phyloP scores from a whole-genome alignment of 2,113 vertebrate genomes.

The Phaetusa simplex region DNA sequence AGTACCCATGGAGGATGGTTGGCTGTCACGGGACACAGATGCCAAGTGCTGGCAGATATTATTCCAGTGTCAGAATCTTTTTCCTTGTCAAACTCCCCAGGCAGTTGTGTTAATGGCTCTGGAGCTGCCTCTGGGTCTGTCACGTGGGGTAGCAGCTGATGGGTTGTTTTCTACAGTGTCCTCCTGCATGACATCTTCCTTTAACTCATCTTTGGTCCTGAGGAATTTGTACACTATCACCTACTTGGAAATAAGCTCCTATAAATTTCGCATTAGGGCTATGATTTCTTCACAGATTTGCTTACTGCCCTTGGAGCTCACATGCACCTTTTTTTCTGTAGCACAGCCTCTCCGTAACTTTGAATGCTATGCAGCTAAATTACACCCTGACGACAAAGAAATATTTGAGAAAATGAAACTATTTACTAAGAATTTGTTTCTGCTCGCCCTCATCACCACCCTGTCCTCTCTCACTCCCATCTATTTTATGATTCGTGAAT shows the following conservation, averaged over 20 bases:
- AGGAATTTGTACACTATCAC: constrained; percentile 38
- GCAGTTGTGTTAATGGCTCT: constrained; percentile 48
- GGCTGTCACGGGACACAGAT: constrained; percentile 41
- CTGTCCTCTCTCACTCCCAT: not conserved
- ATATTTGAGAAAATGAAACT: not conserved
- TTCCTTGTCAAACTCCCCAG: constrained; percentile 46
- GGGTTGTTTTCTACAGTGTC: not conserved
- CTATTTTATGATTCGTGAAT: not conserved
- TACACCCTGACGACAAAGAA: not conserved
- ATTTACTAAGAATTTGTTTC: not conserved
- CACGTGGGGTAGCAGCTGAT: constrained; percentile 8
- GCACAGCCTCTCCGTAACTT: not conserved
- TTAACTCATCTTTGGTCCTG: constrained; percentile 31
- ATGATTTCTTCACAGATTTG: constrained; percentile 21
- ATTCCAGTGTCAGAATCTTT: constrained; percentile 50
- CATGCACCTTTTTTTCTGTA: not conserved
- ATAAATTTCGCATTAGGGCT: constrained; percentile 26
- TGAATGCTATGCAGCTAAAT: not conserved
- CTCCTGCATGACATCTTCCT: constrained; percentile 27
- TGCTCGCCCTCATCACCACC: not conserved
- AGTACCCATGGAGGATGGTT: not conserved
- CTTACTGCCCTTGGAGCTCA: not conserved
- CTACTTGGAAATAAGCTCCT: constrained; percentile 24
- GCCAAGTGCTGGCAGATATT: constrained; percentile 45
- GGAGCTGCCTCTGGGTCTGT: constrained; percentile 63